Percentiles rank a stretch among this genome's conserved stretches.
These are phyloP conservation scores for Oxycera nigricornis DNA, from an alignment of 2,888 invertebrate species.

Conservation along the genomic window DNA sequence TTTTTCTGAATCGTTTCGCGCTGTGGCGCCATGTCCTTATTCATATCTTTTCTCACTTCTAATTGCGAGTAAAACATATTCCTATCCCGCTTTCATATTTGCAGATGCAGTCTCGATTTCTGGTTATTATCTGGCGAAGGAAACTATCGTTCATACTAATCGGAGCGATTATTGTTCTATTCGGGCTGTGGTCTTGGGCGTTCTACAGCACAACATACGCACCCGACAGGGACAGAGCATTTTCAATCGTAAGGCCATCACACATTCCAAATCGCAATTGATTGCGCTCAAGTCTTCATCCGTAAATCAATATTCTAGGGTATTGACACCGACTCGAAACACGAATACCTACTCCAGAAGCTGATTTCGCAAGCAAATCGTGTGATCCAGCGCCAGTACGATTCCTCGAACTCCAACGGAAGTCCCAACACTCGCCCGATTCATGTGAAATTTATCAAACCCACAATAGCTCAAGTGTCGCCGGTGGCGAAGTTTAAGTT, in stretches of 20 bases:
- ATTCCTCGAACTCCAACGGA: constrained; percentile 4
- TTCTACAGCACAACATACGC: constrained; percentile 55
- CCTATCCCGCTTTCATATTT: no score
- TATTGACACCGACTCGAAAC: constrained; percentile 52
- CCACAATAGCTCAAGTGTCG: constrained; percentile 46
- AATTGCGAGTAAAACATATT: no score
- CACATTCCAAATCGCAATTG: not conserved
- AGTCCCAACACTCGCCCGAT: constrained; percentile 49
- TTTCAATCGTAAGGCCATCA: constrained; percentile 10
- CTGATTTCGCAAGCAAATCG: constrained; percentile 61
- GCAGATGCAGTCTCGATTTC: constrained; percentile 60
- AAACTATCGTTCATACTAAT: constrained; percentile 59
- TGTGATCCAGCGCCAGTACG: constrained; percentile 53
- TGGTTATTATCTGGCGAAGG: constrained; percentile 59
- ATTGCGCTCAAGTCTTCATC: not conserved
- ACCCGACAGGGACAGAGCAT: constrained; percentile 22
- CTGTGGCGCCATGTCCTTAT: no score
- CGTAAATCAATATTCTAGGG: constrained; percentile 41
- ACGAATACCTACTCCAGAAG: constrained; percentile 59
- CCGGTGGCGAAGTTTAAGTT: constrained; percentile 17
- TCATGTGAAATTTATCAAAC: constrained; percentile 47
- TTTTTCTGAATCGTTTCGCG: no score
- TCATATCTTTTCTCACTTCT: not conserved
- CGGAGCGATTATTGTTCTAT: constrained; percentile 55
- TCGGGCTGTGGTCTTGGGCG: constrained; percentile 61